Percentiles rank a stretch among this genome's conserved stretches.
Conservation (phyloP, 2,113 vertebrate species). For the Corydoras maculifer region DNA sequence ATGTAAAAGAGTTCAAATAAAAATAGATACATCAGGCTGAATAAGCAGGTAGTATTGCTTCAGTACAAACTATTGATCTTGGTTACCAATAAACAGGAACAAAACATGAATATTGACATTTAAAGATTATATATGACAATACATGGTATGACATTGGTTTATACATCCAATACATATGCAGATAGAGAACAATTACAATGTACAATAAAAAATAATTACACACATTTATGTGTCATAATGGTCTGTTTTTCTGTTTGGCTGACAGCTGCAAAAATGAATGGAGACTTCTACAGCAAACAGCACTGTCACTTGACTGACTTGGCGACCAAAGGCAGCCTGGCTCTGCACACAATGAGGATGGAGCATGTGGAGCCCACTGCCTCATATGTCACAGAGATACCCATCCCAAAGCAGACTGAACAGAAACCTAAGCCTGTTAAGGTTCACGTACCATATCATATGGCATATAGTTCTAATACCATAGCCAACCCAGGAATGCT, state of each 20-base stretch:
- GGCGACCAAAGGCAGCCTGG: slow-evolving; percentile 82
- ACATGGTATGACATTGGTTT: not conserved
- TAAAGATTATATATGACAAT: not conserved
- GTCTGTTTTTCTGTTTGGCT: slow-evolving; percentile 31
- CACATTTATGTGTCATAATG: slow-evolving; percentile 15
- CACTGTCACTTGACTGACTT: slow-evolving; percentile 82
- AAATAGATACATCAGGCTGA: not conserved
- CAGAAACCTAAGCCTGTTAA: slow-evolving; percentile 76
- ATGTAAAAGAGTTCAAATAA: not conserved
- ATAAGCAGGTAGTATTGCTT: not conserved
- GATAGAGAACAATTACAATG: not conserved
- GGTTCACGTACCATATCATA: slow-evolving; percentile 64
- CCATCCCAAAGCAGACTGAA: slow-evolving; percentile 75
- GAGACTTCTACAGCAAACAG: slow-evolving; percentile 87
- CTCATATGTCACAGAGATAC: slow-evolving; percentile 79
- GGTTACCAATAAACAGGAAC: not conserved
- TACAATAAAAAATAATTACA: no score
- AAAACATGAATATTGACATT: not conserved
- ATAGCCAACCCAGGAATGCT: slow-evolving; percentile 57
- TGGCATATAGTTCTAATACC: slow-evolving; percentile 85
- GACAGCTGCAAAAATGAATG: slow-evolving; percentile 87
- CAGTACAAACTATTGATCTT: no score
- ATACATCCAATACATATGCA: not conserved
- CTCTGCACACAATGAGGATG: slow-evolving; percentile 77
- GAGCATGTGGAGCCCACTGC: slow-evolving; percentile 74